phyloP scores from a whole-genome alignment of 2,888 invertebrate genomes.

The Eumerus sabulonum region DNA sequence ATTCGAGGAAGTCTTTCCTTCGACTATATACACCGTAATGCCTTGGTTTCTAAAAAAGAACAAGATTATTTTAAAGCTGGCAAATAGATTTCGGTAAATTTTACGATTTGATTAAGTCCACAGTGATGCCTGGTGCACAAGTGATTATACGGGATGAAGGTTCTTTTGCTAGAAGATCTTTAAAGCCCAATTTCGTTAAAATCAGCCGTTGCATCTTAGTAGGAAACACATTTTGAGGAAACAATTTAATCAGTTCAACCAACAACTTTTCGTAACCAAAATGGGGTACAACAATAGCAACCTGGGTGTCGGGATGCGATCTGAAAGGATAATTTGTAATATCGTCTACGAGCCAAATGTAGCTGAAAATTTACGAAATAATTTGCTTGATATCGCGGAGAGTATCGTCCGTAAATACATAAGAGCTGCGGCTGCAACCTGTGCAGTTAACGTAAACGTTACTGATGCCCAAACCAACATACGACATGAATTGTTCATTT shows the following conservation, averaged over 20 bases:
- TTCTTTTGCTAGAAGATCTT: conserved; percentile 1
- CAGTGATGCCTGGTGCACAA: conserved; percentile 24
- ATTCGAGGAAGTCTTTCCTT: conserved; percentile 4
- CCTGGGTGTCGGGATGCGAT: conserved; percentile 9
- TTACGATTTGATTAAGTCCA: conserved; percentile 40
- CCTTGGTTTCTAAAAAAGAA: conserved; percentile 15
- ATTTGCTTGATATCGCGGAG: conserved; percentile 48
- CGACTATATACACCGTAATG: conserved; percentile 37
- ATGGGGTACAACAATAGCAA: conserved; percentile 38
- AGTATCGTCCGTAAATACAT: conserved; percentile 44
- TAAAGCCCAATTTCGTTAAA: conserved; percentile 30
- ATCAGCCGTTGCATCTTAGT: conserved; percentile 36
- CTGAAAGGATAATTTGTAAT: conserved; percentile 5
- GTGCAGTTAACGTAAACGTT: conserved; percentile 38
- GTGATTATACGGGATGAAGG: conserved; percentile 19
- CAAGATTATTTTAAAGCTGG: background rate
- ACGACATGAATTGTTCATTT: conserved; percentile 35
- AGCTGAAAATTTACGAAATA: conserved; percentile 21
- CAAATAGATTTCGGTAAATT: conserved; percentile 2
- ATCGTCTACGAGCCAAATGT: too few species aligned
- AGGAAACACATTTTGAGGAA: conserved; percentile 36
- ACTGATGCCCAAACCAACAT: conserved; percentile 34
- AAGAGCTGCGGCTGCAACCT: conserved; percentile 31
- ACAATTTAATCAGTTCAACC: conserved; percentile 10
- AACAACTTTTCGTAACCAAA: conserved; percentile 54